These are phyloP conservation scores for Onthophagus sagittarius DNA, from an alignment of 2,888 invertebrate species.

Conservation along the genomic window DNA sequence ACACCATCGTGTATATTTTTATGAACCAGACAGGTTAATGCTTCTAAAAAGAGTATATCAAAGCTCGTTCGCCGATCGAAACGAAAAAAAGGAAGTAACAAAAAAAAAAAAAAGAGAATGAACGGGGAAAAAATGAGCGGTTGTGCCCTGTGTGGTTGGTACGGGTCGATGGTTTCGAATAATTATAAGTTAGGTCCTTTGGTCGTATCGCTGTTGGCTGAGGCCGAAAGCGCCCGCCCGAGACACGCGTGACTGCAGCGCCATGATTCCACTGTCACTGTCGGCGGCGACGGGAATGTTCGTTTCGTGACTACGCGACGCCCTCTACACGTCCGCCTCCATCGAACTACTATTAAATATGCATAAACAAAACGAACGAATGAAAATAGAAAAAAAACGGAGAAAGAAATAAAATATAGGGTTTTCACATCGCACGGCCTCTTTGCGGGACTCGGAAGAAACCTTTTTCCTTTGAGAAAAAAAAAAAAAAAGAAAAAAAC, in stretches of 20 bases:
- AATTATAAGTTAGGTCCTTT: constrained; percentile 44
- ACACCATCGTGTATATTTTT: not conserved
- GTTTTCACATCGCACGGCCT: no score
- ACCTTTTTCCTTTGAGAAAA: not conserved
- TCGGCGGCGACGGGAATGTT: constrained; percentile 23
- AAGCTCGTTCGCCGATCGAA: not conserved
- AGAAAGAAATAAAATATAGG: no score
- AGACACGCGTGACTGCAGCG: constrained; percentile 46
- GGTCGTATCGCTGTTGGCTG: constrained; percentile 44
- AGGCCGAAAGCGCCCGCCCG: constrained; percentile 39
- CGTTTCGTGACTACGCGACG: constrained; percentile 45
- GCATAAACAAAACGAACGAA: constrained; percentile 28
- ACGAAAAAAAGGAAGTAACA: not conserved
- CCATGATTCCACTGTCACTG: constrained; percentile 44
- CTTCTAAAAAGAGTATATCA: not conserved
- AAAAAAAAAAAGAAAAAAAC: no score
- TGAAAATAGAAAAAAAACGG: no score
- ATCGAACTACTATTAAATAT: constrained; percentile 35
- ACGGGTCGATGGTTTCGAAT: constrained; percentile 45
- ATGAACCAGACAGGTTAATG: not conserved
- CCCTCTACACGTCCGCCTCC: constrained; percentile 42
- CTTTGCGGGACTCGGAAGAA: not conserved
- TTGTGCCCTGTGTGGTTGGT: constrained; percentile 17
- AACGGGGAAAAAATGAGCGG: not conserved
- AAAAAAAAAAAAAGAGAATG: no score